These are phyloP conservation scores for Tortrix viridana DNA, from an alignment of 2,888 invertebrate species.

Conservation along the genomic window DNA sequence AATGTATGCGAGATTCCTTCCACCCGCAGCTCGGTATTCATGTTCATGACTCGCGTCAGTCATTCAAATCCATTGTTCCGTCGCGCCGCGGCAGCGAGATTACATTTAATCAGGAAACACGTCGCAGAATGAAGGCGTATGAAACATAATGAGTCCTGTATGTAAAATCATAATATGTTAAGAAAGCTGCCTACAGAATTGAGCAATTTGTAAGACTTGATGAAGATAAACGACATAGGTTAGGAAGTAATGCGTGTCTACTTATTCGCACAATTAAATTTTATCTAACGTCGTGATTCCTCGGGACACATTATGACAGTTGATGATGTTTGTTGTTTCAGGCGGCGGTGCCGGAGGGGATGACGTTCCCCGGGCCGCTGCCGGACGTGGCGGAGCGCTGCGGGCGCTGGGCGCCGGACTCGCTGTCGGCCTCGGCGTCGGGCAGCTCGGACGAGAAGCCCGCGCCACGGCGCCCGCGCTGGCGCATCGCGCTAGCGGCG, in stretches of 20 bases:
- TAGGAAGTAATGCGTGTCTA: conserved; percentile 30
- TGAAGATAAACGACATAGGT: conserved; percentile 35
- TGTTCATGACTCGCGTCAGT: conserved; percentile 35
- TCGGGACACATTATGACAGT: conserved; percentile 7
- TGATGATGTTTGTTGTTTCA: conserved; percentile 52
- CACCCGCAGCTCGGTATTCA: conserved; percentile 8
- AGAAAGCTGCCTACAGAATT: conserved; percentile 33
- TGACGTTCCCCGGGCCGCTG: conserved; percentile 80
- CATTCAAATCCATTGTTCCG: conserved; percentile 56
- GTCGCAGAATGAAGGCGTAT: conserved; percentile 46
- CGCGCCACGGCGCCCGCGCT: conserved; percentile 79
- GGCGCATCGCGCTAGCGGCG: conserved; percentile 84
- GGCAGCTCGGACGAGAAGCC: conserved; percentile 81
- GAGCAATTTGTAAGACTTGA: conserved; percentile 35
- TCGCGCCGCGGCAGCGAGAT: conserved; percentile 51
- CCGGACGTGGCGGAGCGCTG: conserved; percentile 82
- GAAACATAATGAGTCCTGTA: conserved; percentile 37
- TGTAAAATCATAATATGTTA: conserved; percentile 34
- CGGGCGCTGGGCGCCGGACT: conserved; percentile 80
- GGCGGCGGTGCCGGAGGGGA: conserved; percentile 80
- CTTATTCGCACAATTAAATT: conserved; percentile 23
- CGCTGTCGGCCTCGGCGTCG: conserved; percentile 77
- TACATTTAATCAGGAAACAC: conserved; percentile 60
- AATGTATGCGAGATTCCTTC: not conserved
- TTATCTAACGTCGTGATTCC: conserved; percentile 17